Evolutionary conservation across 2,888 invertebrate genomes (phyloP).

Genomic region (Keiferia lycopersicella): DNA sequence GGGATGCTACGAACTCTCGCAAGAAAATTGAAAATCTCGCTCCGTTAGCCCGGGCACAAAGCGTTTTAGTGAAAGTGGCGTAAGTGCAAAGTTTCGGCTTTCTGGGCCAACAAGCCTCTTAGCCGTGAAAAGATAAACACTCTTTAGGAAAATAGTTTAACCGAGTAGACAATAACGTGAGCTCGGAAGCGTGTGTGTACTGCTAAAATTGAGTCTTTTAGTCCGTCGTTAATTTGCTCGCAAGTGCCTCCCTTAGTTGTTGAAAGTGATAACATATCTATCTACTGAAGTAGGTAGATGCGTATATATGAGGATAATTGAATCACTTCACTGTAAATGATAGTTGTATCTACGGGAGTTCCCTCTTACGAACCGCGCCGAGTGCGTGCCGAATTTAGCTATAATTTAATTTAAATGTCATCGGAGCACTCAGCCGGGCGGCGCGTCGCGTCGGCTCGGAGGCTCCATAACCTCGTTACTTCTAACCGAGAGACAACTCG

Average conservation of each 20-base stretch:
- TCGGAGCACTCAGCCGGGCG: background rate
- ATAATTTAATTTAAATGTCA: slow-evolving; percentile 25
- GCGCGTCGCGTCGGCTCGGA: background rate
- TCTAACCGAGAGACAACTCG: slow-evolving; percentile 31
- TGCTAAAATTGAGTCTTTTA: too few relatives aligned
- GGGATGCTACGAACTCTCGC: slow-evolving; percentile 11
- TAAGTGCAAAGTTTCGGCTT: slow-evolving; percentile 26
- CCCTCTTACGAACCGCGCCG: background rate
- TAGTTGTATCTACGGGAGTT: slow-evolving; percentile 10
- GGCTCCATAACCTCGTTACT: slow-evolving; percentile 12
- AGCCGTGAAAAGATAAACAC: slow-evolving; percentile 25
- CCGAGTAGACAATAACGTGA: background rate
- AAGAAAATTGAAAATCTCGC: slow-evolving; percentile 26
- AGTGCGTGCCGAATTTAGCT: slow-evolving; percentile 12
- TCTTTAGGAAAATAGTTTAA: slow-evolving; percentile 22
- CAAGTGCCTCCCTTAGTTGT: too few relatives aligned
- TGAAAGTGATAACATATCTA: too few relatives aligned
- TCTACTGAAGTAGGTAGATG: too few relatives aligned
- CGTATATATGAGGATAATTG: background rate
- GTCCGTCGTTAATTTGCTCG: too few relatives aligned
- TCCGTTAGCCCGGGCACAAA: slow-evolving; percentile 24
- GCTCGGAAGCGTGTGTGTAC: background rate
- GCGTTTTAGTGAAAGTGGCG: slow-evolving; percentile 23
- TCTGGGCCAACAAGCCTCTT: slow-evolving; percentile 24
- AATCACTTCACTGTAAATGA: slow-evolving; percentile 12